A percentile compares a stretch with the other conserved stretches of the same genome.
Evolutionary conservation across 2,113 vertebrate genomes (phyloP).

Genomic region (Syrmaticus mikado): DNA sequence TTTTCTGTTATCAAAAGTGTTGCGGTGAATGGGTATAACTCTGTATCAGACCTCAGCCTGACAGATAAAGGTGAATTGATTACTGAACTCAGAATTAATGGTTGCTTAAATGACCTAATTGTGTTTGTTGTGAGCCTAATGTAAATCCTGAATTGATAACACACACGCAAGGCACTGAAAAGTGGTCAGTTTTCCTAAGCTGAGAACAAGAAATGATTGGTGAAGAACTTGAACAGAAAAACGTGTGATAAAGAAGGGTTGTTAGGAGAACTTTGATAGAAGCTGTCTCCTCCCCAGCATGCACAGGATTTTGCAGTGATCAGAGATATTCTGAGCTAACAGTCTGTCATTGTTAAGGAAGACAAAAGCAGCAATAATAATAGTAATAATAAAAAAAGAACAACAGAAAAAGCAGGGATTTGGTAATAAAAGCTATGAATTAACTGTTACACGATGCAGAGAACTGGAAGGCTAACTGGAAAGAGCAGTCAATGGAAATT

Average conservation of each 20-base stretch:
- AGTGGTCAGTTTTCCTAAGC: neutral
- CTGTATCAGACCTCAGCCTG: too few species aligned
- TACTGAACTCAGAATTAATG: constrained; percentile 22
- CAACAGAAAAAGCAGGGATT: neutral
- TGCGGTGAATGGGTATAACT: too few species aligned
- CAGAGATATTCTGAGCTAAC: constrained; percentile 12
- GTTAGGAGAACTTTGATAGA: constrained; percentile 31
- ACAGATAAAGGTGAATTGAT: constrained; percentile 1
- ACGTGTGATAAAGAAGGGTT: neutral
- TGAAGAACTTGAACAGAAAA: neutral
- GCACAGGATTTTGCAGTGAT: neutral
- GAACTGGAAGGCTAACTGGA: neutral
- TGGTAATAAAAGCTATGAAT: neutral
- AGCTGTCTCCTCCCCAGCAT: neutral
- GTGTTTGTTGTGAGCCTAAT: neutral
- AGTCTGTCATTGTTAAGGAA: constrained; percentile 9
- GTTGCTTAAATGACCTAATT: constrained; percentile 8
- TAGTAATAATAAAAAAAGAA: neutral
- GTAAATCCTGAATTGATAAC: neutral
- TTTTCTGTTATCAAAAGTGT: too few species aligned
- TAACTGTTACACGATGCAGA: neutral
- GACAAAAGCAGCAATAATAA: constrained; percentile 38
- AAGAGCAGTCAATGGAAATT: constrained; percentile 7
- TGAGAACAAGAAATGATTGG: neutral
- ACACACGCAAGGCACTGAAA: neutral